These are phyloP conservation scores for Castor canadensis DNA, from an alignment of 2,113 vertebrate species.

Conservation along the genomic window DNA sequence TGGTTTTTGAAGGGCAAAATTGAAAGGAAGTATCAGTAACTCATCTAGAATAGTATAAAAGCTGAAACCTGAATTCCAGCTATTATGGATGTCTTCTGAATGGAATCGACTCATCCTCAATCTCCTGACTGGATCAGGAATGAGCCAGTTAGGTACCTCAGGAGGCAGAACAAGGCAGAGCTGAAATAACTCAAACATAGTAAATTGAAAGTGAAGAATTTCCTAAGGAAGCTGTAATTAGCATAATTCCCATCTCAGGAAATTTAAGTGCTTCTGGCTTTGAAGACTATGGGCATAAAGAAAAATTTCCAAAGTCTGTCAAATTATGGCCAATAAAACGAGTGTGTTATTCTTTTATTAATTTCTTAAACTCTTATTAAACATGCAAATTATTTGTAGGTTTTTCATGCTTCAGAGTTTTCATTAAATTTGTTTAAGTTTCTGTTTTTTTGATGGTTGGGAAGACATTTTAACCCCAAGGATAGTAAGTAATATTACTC, in stretches of 20 bases:
- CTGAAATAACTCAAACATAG: background rate
- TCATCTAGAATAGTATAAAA: background rate
- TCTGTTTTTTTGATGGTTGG: background rate
- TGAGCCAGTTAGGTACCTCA: background rate
- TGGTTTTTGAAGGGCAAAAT: background rate
- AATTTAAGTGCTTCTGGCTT: background rate
- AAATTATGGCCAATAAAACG: background rate
- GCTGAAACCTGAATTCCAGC: background rate
- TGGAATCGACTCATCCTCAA: background rate
- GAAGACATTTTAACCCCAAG: background rate
- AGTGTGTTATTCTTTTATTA: background rate
- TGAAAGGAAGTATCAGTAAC: background rate
- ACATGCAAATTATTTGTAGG: background rate
- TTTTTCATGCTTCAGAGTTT: background rate
- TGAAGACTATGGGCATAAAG: background rate
- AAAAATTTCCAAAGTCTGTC: background rate
- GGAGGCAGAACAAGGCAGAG: background rate
- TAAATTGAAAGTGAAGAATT: background rate
- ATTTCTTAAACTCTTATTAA: background rate
- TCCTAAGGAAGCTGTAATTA: background rate
- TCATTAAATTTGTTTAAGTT: background rate
- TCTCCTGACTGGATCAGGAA: background rate
- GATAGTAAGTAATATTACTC: accelerated
- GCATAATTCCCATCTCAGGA: background rate
- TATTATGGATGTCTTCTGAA: background rate